These are phyloP conservation scores for Girardinus metallicus DNA, from an alignment of 2,797 vertebrate genomes.

Conservation along the genomic window DNA sequence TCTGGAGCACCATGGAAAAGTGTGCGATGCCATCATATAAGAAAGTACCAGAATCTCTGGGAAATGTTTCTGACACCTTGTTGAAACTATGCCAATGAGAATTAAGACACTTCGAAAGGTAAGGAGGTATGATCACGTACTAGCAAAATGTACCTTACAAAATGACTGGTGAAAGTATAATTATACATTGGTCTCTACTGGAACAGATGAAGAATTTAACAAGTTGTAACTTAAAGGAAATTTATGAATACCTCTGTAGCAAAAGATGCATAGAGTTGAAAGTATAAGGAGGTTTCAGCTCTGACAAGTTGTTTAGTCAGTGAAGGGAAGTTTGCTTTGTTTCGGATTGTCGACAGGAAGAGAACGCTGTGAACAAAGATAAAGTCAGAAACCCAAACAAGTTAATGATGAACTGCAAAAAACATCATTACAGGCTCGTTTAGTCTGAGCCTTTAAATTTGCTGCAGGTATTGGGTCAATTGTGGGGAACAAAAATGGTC, in stretches of 20 bases:
- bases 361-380: constrained; percentile 32
- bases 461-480: constrained; percentile 22
- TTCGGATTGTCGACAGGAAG: constrained; percentile 28
- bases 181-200: neutral
- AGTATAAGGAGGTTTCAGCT: neutral
- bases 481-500: constrained; percentile 18
- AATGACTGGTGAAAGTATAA: neutral
- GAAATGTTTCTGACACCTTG: neutral
- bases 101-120: neutral
- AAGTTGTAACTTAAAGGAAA: neutral
- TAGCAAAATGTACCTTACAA: neutral
- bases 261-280: neutral
- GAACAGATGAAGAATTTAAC: neutral
- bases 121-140: neutral
- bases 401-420: constrained; percentile 63
- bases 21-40: neutral
- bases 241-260: neutral
- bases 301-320: neutral
- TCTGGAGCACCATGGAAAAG: neutral
- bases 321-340: constrained; percentile 13
- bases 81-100: neutral
- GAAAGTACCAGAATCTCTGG: neutral
- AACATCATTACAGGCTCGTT: constrained; percentile 49
- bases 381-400: constrained; percentile 68
- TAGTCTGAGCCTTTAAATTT: constrained; percentile 21